Evolutionary conservation across 1,140 invertebrate species (phyloP).

Genomic region (Cecropterus lyciades): DNA sequence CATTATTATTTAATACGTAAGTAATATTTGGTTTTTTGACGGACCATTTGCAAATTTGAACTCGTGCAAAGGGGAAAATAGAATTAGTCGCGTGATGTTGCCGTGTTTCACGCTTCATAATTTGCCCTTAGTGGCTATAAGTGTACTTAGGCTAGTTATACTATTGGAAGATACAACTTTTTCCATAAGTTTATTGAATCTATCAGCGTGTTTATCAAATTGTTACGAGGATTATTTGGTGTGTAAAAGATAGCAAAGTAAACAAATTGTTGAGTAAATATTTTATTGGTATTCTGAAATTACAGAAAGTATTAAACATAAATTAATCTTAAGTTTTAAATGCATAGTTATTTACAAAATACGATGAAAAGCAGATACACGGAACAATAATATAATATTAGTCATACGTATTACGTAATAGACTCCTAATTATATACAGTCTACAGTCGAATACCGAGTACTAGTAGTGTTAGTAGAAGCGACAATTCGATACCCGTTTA

Average conservation of each 20-base stretch:
- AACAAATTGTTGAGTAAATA: constrained; percentile 9
- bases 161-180: too few species aligned
- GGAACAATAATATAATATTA: neutral
- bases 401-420: constrained; percentile 9
- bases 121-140: too few species aligned
- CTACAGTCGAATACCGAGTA: neutral
- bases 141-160: too few species aligned
- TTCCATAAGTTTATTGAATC: too few species aligned
- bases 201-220: too few species aligned
- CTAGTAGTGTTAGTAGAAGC: constrained; percentile 14
- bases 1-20: too few species aligned
- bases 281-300: constrained; percentile 29
- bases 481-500: constrained; percentile 11
- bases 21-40: too few species aligned
- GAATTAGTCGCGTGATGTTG: too few species aligned
- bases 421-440: constrained; percentile 11
- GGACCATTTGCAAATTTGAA: too few species aligned
- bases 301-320: constrained; percentile 25
- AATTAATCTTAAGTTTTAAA: constrained; percentile 30
- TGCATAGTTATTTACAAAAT: constrained; percentile 32
- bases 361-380: constrained; percentile 12
- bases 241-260: neutral
- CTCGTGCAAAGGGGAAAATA: too few species aligned
- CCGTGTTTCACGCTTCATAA: too few species aligned
- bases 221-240: too few species aligned